Percentiles rank a stretch among this genome's conserved stretches.
Evolutionary conservation across 1,140 invertebrate species (phyloP).

Genomic region (Probaryconus sp.): DNA sequence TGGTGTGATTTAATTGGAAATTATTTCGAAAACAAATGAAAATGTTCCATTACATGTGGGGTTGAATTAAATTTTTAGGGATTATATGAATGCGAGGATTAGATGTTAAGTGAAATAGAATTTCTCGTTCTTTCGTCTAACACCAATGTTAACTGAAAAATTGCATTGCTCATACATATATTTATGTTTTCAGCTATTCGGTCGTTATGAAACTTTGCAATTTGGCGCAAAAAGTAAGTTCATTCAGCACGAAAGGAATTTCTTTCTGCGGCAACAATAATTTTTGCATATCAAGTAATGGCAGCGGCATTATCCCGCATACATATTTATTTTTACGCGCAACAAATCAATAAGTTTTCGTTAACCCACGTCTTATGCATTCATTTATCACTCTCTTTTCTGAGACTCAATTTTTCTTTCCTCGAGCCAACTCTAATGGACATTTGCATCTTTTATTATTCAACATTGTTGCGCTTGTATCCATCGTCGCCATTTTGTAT

Average conservation of each 20-base stretch:
- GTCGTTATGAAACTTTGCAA: constrained; percentile 44
- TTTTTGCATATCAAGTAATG: constrained; percentile 41
- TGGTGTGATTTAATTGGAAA: too few species aligned
- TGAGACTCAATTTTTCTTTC: constrained; percentile 31
- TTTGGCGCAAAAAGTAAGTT: constrained; percentile 30
- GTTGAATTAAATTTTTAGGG: too few species aligned
- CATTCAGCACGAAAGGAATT: constrained; percentile 10
- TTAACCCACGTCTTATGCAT: constrained; percentile 45
- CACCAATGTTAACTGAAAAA: too few species aligned
- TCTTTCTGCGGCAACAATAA: constrained; percentile 33
- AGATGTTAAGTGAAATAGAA: too few species aligned
- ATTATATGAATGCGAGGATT: too few species aligned
- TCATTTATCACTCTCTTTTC: constrained; percentile 36
- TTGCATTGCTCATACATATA: constrained; percentile 34
- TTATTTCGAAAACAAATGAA: too few species aligned
- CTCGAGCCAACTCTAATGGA: constrained; percentile 23
- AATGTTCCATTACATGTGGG: too few species aligned
- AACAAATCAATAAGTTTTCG: constrained; percentile 48
- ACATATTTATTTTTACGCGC: constrained; percentile 45
- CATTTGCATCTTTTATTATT: constrained; percentile 35
- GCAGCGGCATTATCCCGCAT: constrained; percentile 31
- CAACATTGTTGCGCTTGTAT: constrained; percentile 9
- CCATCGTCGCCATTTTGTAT: constrained; percentile 3
- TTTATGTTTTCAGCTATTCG: constrained; percentile 34
- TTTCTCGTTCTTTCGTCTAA: too few species aligned